Percentiles rank a stretch among this genome's conserved stretches.
phyloP scores from a whole-genome alignment of 1,140 invertebrate genomes.

The Drosophila suzukii region DNA sequence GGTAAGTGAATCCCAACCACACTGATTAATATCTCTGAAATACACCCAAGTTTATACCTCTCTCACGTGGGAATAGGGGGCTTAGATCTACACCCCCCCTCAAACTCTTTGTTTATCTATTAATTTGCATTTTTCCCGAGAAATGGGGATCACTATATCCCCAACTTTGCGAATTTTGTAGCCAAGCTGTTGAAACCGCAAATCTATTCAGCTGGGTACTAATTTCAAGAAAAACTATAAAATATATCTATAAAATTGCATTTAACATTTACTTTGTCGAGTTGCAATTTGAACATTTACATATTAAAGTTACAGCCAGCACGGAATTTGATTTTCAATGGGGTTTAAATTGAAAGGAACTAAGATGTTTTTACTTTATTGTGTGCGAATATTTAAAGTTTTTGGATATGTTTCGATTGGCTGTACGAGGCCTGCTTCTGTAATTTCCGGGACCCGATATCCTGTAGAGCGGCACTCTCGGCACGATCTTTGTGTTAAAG shows the following conservation, averaged over 20 bases:
- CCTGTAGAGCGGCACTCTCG: neutral
- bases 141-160: constrained; percentile 4
- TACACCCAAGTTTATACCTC: constrained; percentile 1
- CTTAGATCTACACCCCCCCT: neutral
- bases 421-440: neutral
- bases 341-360: no score
- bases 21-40: constrained; percentile 20
- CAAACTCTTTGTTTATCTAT: constrained; percentile 12
- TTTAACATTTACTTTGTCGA: neutral
- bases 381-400: no score
- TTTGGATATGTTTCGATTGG: no score
- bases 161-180: neutral
- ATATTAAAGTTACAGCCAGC: no score
- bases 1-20: constrained; percentile 85
- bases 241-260: no score
- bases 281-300: neutral
- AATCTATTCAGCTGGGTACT: neutral
- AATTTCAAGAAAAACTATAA: neutral
- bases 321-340: no score
- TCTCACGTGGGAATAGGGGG: neutral
- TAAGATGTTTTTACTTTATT: no score
- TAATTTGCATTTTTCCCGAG: constrained; percentile 28
- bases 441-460: no score
- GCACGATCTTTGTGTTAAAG: neutral
- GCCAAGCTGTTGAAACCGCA: constrained; percentile 1